A percentile compares a stretch with the other conserved stretches of the same genome.
Evolutionary conservation across 2,113 vertebrate species (phyloP).

Genomic region (Psilopogon haemacephalus): DNA sequence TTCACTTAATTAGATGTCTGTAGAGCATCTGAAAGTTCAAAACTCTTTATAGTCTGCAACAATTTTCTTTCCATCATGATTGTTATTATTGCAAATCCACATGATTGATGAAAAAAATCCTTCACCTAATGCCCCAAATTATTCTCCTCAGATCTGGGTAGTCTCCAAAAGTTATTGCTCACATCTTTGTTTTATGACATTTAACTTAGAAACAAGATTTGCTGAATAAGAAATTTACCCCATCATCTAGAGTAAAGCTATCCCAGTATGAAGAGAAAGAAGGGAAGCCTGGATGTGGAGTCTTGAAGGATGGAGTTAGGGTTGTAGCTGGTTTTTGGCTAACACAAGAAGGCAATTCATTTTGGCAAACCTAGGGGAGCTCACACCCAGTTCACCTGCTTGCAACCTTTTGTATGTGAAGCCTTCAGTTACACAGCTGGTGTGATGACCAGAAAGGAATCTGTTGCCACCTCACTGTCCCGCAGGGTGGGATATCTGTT

Average conservation of each 20-base stretch:
- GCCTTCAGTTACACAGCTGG: not conserved
- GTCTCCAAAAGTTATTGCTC: not conserved
- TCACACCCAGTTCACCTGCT: not conserved
- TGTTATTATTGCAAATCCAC: not conserved
- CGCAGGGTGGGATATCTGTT: not conserved
- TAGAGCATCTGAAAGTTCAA: not conserved
- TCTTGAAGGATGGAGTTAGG: not conserved
- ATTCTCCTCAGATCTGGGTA: not conserved
- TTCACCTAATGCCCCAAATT: not conserved
- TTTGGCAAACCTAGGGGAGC: not conserved
- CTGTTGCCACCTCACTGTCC: not conserved
- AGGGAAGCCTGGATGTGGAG: not conserved
- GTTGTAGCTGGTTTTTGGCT: not conserved
- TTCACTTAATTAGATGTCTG: constrained; percentile 5
- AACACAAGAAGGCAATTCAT: not conserved
- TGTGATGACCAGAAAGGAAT: not conserved
- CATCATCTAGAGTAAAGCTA: not conserved
- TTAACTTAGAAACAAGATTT: not conserved
- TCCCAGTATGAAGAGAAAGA: not conserved
- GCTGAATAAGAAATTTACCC: not conserved
- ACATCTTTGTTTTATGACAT: not conserved
- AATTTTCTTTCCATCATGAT: not conserved
- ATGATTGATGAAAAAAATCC: not conserved
- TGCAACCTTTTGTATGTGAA: not conserved
- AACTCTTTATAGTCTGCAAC: not conserved